phyloP scores from a whole-genome alignment of 2,888 invertebrate genomes.

The Chironomus riparius region DNA sequence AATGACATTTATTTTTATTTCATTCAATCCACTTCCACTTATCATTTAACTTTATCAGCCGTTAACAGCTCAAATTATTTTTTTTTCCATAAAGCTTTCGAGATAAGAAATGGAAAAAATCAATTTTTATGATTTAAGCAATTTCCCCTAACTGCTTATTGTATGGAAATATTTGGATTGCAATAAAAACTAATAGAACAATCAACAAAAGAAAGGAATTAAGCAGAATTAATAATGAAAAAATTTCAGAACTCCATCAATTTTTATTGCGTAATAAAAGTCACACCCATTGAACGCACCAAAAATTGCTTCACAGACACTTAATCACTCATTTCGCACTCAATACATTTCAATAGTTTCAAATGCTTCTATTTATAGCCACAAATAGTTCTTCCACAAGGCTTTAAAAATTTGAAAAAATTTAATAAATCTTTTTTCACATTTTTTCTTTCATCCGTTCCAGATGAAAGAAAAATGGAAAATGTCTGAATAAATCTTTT shows the following conservation, averaged over 20 bases:
- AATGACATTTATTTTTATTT: slow-evolving; percentile 35
- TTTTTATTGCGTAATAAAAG: slow-evolving; percentile 20
- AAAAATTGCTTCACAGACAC: background rate
- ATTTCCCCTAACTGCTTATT: background rate
- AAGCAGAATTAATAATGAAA: background rate
- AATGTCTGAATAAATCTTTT: slow-evolving; percentile 15
- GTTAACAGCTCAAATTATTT: background rate
- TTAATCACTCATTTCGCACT: background rate
- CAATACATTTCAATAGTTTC: background rate
- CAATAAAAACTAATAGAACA: too few species aligned
- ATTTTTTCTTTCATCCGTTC: slow-evolving; percentile 11
- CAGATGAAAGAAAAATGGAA: slow-evolving; percentile 24
- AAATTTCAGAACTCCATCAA: background rate
- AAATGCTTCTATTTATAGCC: background rate
- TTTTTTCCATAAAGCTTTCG: background rate
- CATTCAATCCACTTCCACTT: background rate
- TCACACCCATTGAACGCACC: background rate
- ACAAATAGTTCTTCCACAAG: background rate
- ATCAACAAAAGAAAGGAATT: too few species aligned
- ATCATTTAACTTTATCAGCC: background rate
- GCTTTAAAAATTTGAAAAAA: background rate
- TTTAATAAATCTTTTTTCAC: slow-evolving; percentile 1
- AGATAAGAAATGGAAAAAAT: background rate
- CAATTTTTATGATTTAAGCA: slow-evolving; percentile 2
- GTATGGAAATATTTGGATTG: too few species aligned